Percentiles rank a stretch among this genome's conserved stretches.
These are phyloP conservation scores for Neolamprologus tretocephalus DNA, from an alignment of 2,113 vertebrate species.

Conservation along the genomic window DNA sequence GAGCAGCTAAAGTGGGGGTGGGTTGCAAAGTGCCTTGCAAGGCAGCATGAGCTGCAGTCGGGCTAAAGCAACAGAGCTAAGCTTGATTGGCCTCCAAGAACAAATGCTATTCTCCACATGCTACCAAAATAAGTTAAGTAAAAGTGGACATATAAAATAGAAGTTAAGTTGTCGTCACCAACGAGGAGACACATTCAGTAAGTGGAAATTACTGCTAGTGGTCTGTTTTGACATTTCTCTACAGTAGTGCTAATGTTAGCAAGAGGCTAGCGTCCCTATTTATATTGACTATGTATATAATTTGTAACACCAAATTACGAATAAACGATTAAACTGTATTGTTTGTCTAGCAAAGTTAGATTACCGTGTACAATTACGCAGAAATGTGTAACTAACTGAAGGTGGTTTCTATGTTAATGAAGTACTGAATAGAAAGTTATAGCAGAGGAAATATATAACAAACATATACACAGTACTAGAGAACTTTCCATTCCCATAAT, in stretches of 20 bases:
- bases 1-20: neutral
- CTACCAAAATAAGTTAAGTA: neutral
- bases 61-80: neutral
- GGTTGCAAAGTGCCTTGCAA: neutral
- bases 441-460: neutral
- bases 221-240: neutral
- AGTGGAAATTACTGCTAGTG: neutral
- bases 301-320: too few species aligned
- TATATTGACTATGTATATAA: neutral
- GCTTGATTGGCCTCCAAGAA: neutral
- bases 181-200: neutral
- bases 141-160: neutral
- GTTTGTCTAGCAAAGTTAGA: neutral
- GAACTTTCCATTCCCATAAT: neutral
- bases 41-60: neutral
- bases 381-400: neutral
- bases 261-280: neutral
- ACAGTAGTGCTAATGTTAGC: neutral
- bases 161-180: neutral
- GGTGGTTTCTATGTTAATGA: neutral
- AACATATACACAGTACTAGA: neutral
- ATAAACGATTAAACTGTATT: neutral
- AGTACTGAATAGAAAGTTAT: neutral
- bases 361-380: neutral
- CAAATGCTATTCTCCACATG: neutral